Conservation (phyloP, 2,888 invertebrate species). For the Pteria penguin region DNA sequence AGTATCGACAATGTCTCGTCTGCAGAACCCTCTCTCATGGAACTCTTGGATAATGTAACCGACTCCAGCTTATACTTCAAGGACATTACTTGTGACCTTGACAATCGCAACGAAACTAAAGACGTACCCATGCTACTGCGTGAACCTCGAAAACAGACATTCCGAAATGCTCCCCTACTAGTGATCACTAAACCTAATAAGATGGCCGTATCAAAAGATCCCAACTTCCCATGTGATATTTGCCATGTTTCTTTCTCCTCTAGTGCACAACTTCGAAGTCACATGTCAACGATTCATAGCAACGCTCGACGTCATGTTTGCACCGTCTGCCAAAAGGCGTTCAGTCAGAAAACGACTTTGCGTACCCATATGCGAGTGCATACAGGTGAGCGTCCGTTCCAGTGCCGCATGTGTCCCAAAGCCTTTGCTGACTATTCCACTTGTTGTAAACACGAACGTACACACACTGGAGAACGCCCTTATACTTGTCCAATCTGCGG, state of each 20-base stretch:
- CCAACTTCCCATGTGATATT: not conserved
- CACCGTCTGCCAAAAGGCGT: conserved; percentile 52
- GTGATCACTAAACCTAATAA: not conserved
- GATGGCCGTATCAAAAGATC: not conserved
- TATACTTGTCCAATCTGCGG: conserved; percentile 58
- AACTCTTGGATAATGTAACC: conserved; percentile 13
- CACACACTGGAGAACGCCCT: conserved; percentile 61
- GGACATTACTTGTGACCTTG: not conserved
- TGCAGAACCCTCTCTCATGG: conserved; percentile 1
- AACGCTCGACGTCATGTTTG: conserved; percentile 52
- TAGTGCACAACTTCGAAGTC: conserved; percentile 39
- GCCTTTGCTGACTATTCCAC: conserved; percentile 61
- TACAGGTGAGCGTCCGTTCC: conserved; percentile 60
- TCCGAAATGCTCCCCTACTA: too few species aligned
- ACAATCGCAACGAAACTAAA: not conserved
- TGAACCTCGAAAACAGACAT: not conserved
- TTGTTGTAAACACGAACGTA: conserved; percentile 56
- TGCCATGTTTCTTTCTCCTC: conserved; percentile 30
- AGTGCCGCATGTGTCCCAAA: conserved; percentile 51
- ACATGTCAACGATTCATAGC: conserved; percentile 50
- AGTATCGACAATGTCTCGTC: not conserved
- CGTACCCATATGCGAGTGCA: conserved; percentile 58
- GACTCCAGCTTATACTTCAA: not conserved
- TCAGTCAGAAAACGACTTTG: conserved; percentile 59
- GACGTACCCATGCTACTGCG: not conserved